Evolutionary conservation across 2,888 invertebrate species (phyloP).

Genomic region (Lasioglossum vierecki): DNA sequence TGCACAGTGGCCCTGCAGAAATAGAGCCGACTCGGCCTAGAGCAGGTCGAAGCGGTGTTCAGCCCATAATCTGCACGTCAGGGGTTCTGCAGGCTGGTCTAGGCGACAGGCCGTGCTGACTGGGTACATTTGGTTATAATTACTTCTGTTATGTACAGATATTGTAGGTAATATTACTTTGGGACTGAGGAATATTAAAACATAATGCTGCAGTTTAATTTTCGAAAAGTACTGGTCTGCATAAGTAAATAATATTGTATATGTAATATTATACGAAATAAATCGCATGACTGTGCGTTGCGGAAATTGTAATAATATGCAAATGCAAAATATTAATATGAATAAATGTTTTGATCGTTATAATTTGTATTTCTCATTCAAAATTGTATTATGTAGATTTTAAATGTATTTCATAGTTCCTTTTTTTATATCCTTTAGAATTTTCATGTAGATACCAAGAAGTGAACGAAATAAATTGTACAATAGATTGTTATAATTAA

Average conservation of each 20-base stretch:
- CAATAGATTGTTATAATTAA: slow-evolving; percentile 1
- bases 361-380: slow-evolving; percentile 31
- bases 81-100: too few species aligned
- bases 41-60: too few species aligned
- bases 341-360: slow-evolving; percentile 80
- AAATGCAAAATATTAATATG: slow-evolving; percentile 69
- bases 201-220: slow-evolving; percentile 55
- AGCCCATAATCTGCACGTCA: too few species aligned
- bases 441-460: neutral
- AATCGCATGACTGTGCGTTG: slow-evolving; percentile 67
- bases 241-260: slow-evolving; percentile 64
- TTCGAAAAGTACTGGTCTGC: slow-evolving; percentile 46
- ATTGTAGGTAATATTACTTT: slow-evolving; percentile 64
- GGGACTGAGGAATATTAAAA: slow-evolving; percentile 70
- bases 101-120: too few species aligned
- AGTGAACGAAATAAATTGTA: neutral
- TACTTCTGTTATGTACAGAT: slow-evolving; percentile 64
- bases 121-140: slow-evolving; percentile 41
- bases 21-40: too few species aligned
- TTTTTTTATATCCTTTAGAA: neutral
- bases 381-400: neutral
- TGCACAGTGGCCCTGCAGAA: too few species aligned
- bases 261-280: slow-evolving; percentile 73
- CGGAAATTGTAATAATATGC: slow-evolving; percentile 74
- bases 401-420: neutral